Conservation (phyloP, 1,140 invertebrate species). For the Neodiprion virginianus region DNA sequence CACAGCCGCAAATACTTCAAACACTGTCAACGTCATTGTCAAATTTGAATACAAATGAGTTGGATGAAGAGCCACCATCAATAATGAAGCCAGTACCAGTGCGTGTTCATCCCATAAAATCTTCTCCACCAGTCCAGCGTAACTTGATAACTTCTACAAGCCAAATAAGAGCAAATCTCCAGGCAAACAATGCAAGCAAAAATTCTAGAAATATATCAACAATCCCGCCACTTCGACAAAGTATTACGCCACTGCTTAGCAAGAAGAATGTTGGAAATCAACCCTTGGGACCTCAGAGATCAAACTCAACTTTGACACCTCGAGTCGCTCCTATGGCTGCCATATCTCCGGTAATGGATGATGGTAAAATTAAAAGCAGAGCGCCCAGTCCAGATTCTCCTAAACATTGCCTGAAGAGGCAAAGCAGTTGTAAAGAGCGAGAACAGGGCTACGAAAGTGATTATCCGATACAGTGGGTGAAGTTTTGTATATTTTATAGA, state of each 20-base stretch:
- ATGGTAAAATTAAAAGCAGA: conserved; percentile 56
- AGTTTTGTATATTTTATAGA: conserved; percentile 9
- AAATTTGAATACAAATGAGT: conserved; percentile 42
- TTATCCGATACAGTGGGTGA: conserved; percentile 59
- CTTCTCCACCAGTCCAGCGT: conserved; percentile 53
- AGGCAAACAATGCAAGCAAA: conserved; percentile 48
- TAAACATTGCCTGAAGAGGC: conserved; percentile 54
- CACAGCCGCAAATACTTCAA: conserved; percentile 53
- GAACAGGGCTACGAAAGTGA: conserved; percentile 55
- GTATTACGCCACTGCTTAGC: conserved; percentile 50
- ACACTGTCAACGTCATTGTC: conserved; percentile 58
- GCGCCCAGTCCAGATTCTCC: conserved; percentile 54
- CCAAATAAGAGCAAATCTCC: conserved; percentile 56
- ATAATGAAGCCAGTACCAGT: conserved; percentile 53
- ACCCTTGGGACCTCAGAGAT: conserved; percentile 55
- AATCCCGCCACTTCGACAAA: conserved; percentile 55
- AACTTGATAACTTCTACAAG: conserved; percentile 53
- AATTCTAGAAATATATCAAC: conserved; percentile 52
- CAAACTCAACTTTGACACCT: conserved; percentile 54
- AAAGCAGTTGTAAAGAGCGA: conserved; percentile 50
- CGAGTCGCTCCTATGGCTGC: conserved; percentile 57
- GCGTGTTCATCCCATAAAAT: conserved; percentile 56
- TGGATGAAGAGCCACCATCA: conserved; percentile 41
- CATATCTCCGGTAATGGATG: conserved; percentile 57
- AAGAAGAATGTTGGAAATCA: conserved; percentile 45